phyloP scores from a whole-genome alignment of 2,797 vertebrate genomes.

The Crax fasciolata region DNA sequence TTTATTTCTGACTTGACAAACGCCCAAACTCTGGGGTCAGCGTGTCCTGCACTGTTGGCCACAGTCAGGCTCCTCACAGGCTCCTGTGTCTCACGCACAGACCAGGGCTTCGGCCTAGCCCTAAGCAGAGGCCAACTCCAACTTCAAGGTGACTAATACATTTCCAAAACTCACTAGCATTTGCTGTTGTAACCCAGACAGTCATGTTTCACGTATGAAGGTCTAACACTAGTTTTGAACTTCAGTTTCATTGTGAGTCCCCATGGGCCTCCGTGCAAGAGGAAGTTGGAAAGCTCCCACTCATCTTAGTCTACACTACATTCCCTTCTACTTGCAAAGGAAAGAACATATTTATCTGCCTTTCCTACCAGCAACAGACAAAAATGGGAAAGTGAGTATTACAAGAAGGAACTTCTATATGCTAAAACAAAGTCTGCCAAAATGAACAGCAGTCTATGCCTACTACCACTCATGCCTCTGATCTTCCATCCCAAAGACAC shows the following conservation, averaged over 20 bases:
- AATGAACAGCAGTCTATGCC: not conserved
- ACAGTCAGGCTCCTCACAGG: not conserved
- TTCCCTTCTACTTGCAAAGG: accelerated
- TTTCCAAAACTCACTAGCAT: not conserved
- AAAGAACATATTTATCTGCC: not conserved
- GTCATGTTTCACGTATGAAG: accelerated
- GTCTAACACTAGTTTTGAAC: not conserved
- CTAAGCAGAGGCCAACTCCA: not conserved
- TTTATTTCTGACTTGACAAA: not conserved
- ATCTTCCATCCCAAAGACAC: not conserved
- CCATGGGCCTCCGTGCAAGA: accelerated
- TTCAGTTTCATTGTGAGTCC: not conserved
- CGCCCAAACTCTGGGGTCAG: not conserved
- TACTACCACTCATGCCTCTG: not conserved
- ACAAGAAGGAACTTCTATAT: not conserved
- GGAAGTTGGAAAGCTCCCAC: not conserved
- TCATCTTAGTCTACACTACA: not conserved
- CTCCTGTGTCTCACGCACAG: not conserved
- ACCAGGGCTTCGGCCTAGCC: accelerated
- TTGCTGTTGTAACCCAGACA: not conserved
- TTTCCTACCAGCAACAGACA: not conserved
- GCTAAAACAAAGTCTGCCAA: not conserved
- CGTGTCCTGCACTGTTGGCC: accelerated
- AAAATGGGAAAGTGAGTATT: not conserved
- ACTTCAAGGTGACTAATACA: not conserved